Evolutionary conservation across 2,113 vertebrate species (phyloP).

Genomic region (Abramis brama): DNA sequence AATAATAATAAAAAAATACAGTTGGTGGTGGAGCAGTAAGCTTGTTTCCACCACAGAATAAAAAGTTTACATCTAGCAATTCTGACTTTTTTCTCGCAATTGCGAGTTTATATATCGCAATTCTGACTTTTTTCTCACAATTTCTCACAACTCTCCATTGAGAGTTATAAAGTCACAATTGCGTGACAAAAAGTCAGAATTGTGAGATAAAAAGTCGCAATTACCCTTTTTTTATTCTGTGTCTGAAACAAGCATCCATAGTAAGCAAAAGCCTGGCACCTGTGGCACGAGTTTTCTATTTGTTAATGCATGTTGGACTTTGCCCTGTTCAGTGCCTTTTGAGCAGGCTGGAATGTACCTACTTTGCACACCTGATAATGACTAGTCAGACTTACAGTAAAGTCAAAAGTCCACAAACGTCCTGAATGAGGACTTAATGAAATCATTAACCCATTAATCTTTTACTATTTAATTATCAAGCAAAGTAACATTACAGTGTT

Average conservation of each 20-base stretch:
- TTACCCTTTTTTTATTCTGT: too few species aligned
- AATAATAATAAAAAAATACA: background rate
- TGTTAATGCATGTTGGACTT: conserved; percentile 2
- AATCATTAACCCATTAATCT: background rate
- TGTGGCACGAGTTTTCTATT: background rate
- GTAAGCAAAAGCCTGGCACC: background rate
- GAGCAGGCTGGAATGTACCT: background rate
- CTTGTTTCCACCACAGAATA: too few species aligned
- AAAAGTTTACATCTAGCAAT: too few species aligned
- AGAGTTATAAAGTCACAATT: too few species aligned
- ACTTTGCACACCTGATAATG: conserved; percentile 1
- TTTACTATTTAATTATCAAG: background rate
- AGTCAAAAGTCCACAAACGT: conserved; percentile 25
- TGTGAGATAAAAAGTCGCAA: too few species aligned
- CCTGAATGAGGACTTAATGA: background rate
- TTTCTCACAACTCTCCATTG: too few species aligned
- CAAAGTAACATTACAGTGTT: background rate
- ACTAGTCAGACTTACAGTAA: background rate
- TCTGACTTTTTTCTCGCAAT: too few species aligned
- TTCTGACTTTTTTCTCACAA: too few species aligned
- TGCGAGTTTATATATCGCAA: too few species aligned
- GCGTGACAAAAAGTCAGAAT: too few species aligned
- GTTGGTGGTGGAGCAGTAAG: background rate
- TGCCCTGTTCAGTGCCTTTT: background rate
- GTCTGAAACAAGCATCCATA: too few species aligned